These are phyloP conservation scores for Myiagra hebetior DNA, from an alignment of 2,113 vertebrate species.

Conservation along the genomic window DNA sequence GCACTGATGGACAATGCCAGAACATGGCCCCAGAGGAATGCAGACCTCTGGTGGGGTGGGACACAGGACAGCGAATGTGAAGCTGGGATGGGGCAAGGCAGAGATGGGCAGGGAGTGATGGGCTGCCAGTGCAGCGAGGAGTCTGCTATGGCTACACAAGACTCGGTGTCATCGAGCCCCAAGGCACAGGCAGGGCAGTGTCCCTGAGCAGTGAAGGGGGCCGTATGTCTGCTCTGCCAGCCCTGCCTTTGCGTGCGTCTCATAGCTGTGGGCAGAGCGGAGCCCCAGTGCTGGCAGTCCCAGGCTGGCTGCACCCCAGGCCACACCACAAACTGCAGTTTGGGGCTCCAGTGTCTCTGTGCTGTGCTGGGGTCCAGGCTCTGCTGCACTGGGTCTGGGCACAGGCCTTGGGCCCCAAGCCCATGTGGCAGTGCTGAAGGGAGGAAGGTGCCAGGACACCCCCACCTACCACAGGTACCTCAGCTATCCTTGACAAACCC, in stretches of 20 bases:
- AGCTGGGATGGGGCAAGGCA: not conserved
- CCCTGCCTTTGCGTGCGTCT: not conserved
- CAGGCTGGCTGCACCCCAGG: not conserved
- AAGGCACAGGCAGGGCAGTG: not conserved
- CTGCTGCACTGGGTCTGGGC: not conserved
- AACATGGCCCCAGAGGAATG: not conserved
- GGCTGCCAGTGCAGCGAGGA: accelerated
- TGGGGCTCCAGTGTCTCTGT: not conserved
- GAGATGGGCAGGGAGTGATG: not conserved
- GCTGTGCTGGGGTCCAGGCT: not conserved
- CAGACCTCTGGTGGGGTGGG: not conserved
- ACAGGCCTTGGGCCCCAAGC: not conserved
- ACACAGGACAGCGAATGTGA: not conserved
- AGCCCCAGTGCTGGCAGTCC: not conserved
- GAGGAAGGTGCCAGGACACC: not conserved
- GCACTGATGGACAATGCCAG: accelerated
- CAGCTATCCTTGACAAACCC: too few species aligned
- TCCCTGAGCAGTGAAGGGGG: not conserved
- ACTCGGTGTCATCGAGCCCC: too few species aligned
- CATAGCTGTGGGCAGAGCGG: not conserved
- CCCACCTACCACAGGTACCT: not conserved
- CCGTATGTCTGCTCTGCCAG: accelerated
- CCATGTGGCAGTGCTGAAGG: not conserved
- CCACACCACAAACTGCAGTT: accelerated
- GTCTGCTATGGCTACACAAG: not conserved